Evolutionary conservation across 2,888 invertebrate species (phyloP).

Genomic region (Blomia tropicalis): DNA sequence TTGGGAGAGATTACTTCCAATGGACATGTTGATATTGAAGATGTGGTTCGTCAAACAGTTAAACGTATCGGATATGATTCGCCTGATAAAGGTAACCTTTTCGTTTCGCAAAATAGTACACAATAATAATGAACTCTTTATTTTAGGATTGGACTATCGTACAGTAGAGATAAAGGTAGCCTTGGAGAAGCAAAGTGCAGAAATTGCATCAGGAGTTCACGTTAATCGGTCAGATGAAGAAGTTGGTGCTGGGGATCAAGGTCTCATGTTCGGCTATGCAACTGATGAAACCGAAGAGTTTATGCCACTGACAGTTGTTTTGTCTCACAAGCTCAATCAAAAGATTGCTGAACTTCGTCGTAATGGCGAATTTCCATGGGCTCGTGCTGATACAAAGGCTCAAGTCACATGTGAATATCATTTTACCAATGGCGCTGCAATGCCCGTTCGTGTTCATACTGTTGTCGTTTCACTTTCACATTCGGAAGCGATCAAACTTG

Average conservation of each 20-base stretch:
- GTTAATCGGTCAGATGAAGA: conserved; percentile 69
- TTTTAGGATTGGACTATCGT: conserved; percentile 95
- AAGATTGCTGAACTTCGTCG: conserved; percentile 36
- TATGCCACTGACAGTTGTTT: conserved; percentile 39
- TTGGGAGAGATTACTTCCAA: conserved; percentile 98
- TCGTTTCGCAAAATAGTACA: not conserved
- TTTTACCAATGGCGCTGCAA: conserved; percentile 40
- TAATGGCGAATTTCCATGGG: conserved; percentile 37
- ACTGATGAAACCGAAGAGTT: conserved; percentile 39
- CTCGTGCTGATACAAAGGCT: conserved; percentile 38
- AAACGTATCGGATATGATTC: conserved; percentile 98
- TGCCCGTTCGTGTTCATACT: conserved; percentile 43
- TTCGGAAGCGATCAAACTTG: conserved; percentile 37
- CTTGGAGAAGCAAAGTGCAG: conserved; percentile 86
- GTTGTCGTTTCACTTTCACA: conserved; percentile 45
- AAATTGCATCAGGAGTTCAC: conserved; percentile 96
- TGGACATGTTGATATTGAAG: conserved; percentile 92
- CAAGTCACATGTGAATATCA: conserved; percentile 43
- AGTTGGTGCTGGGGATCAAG: conserved; percentile 96
- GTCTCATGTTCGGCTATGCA: conserved; percentile 41
- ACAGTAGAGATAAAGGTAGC: conserved; percentile 96
- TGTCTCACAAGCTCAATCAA: conserved; percentile 38
- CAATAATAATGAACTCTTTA: not conserved
- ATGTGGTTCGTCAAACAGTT: conserved; percentile 85
- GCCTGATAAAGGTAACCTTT: conserved; percentile 62